Conservation (phyloP, 2,888 invertebrate genomes). For the Clanis bilineata region DNA sequence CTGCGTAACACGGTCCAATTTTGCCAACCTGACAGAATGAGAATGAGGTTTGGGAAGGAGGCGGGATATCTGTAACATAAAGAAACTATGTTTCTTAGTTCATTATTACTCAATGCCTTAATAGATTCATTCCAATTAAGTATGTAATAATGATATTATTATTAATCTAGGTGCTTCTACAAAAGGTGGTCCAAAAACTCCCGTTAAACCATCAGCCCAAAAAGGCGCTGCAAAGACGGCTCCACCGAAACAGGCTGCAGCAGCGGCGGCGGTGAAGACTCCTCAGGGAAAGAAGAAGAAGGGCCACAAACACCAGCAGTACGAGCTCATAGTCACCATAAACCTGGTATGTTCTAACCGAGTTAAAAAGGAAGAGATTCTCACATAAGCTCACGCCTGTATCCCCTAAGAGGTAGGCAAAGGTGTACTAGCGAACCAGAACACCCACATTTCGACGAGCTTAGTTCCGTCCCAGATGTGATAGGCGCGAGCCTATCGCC, state of each 20-base stretch:
- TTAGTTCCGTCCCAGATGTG: too few relatives aligned
- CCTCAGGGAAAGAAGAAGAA: conserved; percentile 88
- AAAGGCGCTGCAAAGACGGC: conserved; percentile 88
- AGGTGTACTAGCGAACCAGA: too few relatives aligned
- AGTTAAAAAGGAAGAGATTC: neutral
- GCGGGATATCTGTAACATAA: too few relatives aligned
- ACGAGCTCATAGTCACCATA: conserved; percentile 91
- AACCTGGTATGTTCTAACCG: conserved; percentile 85
- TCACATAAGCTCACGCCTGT: neutral
- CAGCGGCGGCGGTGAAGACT: conserved; percentile 81
- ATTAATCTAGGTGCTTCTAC: conserved; percentile 57
- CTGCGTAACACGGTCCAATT: too few relatives aligned
- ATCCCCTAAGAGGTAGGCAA: too few relatives aligned
- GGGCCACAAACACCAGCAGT: conserved; percentile 90
- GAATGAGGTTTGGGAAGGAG: too few relatives aligned
- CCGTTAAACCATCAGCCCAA: conserved; percentile 87
- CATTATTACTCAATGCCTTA: too few relatives aligned
- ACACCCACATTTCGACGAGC: too few relatives aligned
- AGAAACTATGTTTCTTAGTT: too few relatives aligned
- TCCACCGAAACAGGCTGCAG: conserved; percentile 83
- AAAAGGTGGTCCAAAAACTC: conserved; percentile 84
- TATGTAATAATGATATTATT: neutral
- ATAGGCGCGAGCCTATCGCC: too few relatives aligned
- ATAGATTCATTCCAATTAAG: too few relatives aligned
- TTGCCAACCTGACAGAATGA: too few relatives aligned